Evolutionary conservation across 1,140 invertebrate species (phyloP).

Genomic region (Paraescarpia echinospica): DNA sequence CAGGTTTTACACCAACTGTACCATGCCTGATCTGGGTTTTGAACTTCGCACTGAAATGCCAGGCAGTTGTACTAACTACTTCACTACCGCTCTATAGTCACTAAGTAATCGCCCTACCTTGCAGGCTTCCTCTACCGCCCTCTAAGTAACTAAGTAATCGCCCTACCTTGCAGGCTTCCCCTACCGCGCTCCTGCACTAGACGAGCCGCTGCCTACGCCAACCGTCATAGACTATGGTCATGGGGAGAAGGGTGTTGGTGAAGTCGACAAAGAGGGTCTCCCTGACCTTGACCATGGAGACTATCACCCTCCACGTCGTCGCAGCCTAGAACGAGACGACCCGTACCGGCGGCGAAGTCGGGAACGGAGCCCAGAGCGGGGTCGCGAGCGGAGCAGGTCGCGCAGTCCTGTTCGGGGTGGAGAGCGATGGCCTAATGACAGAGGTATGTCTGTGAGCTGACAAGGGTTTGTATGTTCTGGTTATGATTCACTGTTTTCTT

Average conservation of each 20-base stretch:
- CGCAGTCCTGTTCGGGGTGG: conserved; percentile 23
- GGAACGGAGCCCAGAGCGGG: conserved; percentile 22
- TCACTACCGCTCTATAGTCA: too few species aligned
- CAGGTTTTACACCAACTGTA: too few species aligned
- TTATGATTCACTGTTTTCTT: too few species aligned
- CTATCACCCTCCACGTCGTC: not conserved
- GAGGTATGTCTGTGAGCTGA: not conserved
- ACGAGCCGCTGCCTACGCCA: not conserved
- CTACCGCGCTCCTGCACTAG: not conserved
- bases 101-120: not conserved
- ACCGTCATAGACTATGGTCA: conserved; percentile 37
- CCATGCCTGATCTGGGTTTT: too few species aligned
- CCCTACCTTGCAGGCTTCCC: not conserved
- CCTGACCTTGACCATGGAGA: not conserved
- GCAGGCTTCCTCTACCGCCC: not conserved
- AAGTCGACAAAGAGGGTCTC: not conserved
- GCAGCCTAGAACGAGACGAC: not conserved
- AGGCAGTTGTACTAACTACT: too few species aligned
- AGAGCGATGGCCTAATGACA: not conserved
- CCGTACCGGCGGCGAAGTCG: not conserved
- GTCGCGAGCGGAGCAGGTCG: conserved; percentile 22
- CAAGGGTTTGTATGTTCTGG: too few species aligned
- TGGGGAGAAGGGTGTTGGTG: conserved; percentile 15
- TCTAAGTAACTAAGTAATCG: too few species aligned
- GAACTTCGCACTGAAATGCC: too few species aligned